These are phyloP conservation scores for Catostylus mosaicus DNA, from an alignment of 30 jellyfish, hydroid and myxozoan genomes.

Conservation along the genomic window DNA sequence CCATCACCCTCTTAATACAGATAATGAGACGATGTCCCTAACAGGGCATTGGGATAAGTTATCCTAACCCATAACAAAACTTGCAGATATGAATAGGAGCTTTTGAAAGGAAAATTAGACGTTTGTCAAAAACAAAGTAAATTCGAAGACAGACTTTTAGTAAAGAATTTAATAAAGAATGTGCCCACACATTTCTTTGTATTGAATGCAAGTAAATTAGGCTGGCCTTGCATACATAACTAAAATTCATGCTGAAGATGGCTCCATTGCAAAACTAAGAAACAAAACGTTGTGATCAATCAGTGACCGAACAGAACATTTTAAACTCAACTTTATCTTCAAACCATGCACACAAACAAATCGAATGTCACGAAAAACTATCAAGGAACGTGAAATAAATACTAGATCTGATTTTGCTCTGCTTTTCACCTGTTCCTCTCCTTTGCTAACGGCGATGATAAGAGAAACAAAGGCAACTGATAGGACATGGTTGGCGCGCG, in stretches of 20 bases:
- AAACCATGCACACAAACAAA: slow-evolving; percentile 32
- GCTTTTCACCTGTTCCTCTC: slow-evolving; percentile 44
- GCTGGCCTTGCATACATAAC: neutral
- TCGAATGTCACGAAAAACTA: slow-evolving; percentile 31
- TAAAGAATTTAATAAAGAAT: neutral
- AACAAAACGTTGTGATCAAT: slow-evolving; percentile 7
- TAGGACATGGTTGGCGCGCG: slow-evolving; percentile 65
- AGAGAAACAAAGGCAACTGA: slow-evolving; percentile 46
- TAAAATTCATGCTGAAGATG: slow-evolving; percentile 23
- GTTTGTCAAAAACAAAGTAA: neutral
- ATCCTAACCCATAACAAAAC: too few relatives aligned
- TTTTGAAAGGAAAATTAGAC: too few relatives aligned
- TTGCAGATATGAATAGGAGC: too few relatives aligned
- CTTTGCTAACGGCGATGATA: slow-evolving; percentile 26
- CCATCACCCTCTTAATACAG: too few relatives aligned
- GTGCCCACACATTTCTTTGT: neutral
- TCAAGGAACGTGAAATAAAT: slow-evolving; percentile 13
- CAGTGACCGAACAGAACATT: slow-evolving; percentile 3
- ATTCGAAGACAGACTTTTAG: too few relatives aligned
- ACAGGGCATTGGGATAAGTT: too few relatives aligned
- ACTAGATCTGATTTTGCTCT: slow-evolving; percentile 16
- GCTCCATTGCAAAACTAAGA: slow-evolving; percentile 2
- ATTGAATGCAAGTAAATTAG: neutral
- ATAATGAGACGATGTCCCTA: too few relatives aligned
- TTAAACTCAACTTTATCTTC: slow-evolving; percentile 24